phyloP scores from a whole-genome alignment of 2,113 vertebrate species.

The Pseudopodoces humilis region DNA sequence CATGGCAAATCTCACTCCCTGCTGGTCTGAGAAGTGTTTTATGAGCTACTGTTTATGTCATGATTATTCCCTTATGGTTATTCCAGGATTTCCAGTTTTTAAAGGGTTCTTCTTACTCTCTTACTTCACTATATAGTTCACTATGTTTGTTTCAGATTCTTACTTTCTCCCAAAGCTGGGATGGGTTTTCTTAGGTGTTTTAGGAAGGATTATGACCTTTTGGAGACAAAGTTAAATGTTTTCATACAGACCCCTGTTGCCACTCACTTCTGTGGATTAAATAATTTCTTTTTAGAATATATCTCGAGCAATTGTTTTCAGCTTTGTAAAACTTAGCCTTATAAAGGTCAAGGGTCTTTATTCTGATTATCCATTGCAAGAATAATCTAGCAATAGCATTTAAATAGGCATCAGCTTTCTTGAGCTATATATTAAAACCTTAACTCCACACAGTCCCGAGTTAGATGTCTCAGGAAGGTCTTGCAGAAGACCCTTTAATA shows the following conservation, averaged over 20 bases:
- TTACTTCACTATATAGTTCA: background rate
- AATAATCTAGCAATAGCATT: background rate
- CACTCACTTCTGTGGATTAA: background rate
- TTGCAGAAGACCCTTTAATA: background rate
- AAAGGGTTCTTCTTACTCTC: background rate
- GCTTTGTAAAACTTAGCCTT: background rate
- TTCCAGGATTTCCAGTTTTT: background rate
- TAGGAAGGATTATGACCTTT: background rate
- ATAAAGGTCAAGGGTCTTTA: background rate
- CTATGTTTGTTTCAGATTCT: background rate
- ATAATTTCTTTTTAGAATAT: background rate
- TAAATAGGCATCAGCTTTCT: background rate
- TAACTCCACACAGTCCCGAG: fast-evolving
- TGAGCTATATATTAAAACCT: background rate
- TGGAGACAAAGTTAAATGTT: background rate
- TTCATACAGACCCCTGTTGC: background rate
- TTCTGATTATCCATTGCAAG: background rate
- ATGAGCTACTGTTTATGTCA: background rate
- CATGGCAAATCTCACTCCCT: background rate
- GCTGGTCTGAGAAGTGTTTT: background rate
- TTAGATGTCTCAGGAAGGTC: background rate
- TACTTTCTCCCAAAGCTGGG: background rate
- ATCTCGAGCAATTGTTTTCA: background rate
- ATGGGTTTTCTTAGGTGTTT: background rate
- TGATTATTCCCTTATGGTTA: background rate